Evolutionary conservation across 2,888 invertebrate species (phyloP).

Genomic region (Stenodera caucasica): DNA sequence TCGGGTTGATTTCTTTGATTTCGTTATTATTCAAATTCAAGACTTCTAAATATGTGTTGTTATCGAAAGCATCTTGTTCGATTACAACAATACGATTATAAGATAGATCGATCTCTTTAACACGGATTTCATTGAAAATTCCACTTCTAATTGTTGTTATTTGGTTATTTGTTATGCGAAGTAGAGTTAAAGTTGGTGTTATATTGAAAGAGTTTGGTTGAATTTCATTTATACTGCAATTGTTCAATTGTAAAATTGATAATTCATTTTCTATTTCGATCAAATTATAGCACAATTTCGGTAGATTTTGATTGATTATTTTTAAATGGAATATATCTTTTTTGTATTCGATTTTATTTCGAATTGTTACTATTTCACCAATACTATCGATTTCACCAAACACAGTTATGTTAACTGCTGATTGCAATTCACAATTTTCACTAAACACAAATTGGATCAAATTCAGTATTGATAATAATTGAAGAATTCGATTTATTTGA

Average conservation of each 20-base stretch:
- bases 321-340: conserved; percentile 39
- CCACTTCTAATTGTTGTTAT: conserved; percentile 38
- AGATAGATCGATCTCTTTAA: conserved; percentile 45
- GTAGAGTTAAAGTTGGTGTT: conserved; percentile 38
- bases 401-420: conserved; percentile 29
- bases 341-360: conserved; percentile 24
- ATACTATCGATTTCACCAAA: conserved; percentile 32
- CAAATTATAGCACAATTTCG: conserved; percentile 32
- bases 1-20: conserved; percentile 38
- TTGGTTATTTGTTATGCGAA: conserved; percentile 42
- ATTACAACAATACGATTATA: conserved; percentile 41
- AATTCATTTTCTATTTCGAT: conserved; percentile 37
- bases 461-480: conserved; percentile 4
- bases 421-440: conserved; percentile 29
- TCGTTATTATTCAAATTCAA: conserved; percentile 43
- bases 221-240: conserved; percentile 38
- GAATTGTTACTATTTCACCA: conserved; percentile 25
- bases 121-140: conserved; percentile 41
- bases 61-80: conserved; percentile 42
- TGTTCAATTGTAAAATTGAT: conserved; percentile 38
- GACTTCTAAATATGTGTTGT: conserved; percentile 43
- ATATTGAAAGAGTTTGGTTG: conserved; percentile 44
- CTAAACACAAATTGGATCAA: conserved; percentile 12
- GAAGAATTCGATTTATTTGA: not conserved
- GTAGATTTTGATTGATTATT: conserved; percentile 32